Conservation (phyloP, 2,113 vertebrate genomes). For the Lamprologus callipterus region DNA sequence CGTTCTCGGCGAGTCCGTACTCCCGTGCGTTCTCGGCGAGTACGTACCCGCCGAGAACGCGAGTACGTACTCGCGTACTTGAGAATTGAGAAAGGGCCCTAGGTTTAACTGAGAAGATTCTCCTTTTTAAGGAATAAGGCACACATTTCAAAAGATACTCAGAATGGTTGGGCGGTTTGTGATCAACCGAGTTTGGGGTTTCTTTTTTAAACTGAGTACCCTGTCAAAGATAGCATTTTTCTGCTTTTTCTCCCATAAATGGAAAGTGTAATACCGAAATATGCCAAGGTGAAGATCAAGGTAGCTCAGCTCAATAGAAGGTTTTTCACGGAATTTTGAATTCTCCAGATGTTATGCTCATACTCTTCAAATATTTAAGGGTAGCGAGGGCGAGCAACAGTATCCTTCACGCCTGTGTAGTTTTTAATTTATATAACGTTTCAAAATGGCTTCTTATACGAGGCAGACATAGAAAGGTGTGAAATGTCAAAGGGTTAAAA, state of each 20-base stretch:
- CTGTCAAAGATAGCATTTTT: neutral
- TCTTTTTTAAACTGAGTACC: neutral
- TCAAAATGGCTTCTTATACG: neutral
- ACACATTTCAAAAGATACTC: neutral
- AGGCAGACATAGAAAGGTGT: neutral
- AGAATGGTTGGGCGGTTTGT: neutral
- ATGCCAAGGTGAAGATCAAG: neutral
- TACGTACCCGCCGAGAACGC: too few relatives aligned
- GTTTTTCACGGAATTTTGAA: neutral
- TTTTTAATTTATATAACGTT: neutral
- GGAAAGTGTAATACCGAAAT: neutral
- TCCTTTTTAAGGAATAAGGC: neutral
- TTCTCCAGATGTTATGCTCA: neutral
- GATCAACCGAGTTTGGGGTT: neutral
- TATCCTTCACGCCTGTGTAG: neutral
- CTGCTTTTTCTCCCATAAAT: neutral
- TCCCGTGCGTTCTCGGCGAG: too few relatives aligned
- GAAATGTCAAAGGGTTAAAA: neutral
- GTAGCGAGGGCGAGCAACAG: neutral
- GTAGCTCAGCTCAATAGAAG: neutral
- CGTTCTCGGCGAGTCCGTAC: too few relatives aligned
- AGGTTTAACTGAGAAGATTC: neutral
- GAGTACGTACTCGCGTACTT: too few relatives aligned
- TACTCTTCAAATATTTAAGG: neutral
- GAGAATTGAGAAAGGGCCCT: too few relatives aligned